These are phyloP conservation scores for Clusia tigrina DNA, from an alignment of 2,888 invertebrate species.

Conservation along the genomic window DNA sequence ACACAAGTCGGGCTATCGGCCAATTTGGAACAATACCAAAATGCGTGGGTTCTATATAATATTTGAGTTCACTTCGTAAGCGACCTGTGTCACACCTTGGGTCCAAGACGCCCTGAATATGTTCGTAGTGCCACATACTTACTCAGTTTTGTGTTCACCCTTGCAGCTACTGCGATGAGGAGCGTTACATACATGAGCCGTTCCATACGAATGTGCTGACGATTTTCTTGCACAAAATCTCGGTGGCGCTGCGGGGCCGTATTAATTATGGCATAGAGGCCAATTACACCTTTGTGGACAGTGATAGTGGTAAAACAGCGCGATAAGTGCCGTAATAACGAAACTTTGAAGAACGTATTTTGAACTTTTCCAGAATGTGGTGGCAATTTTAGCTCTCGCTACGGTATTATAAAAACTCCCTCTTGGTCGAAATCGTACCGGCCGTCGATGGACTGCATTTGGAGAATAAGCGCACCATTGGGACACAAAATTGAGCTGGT, in stretches of 20 bases:
- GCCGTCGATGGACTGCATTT: conserved; percentile 74
- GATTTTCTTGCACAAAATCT: conserved; percentile 27
- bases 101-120: too few relatives aligned
- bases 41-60: not conserved
- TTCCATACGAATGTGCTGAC: conserved; percentile 33
- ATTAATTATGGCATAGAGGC: conserved; percentile 19
- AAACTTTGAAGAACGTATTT: not conserved
- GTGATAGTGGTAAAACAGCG: too few relatives aligned
- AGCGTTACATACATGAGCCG: conserved; percentile 22
- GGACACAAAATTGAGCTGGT: conserved; percentile 81
- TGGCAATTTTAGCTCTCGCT: conserved; percentile 71
- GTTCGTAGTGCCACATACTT: too few relatives aligned
- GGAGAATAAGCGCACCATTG: conserved; percentile 77
- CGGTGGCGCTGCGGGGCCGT: not conserved
- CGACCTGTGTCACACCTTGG: too few relatives aligned
- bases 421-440: conserved; percentile 80
- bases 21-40: too few relatives aligned
- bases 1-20: too few relatives aligned
- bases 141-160: not conserved
- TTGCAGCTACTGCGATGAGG: conserved; percentile 32
- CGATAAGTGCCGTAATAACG: too few relatives aligned
- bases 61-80: not conserved
- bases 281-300: conserved; percentile 37
- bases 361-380: conserved; percentile 73
- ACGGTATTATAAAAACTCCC: conserved; percentile 80